Percentiles rank a stretch among this genome's conserved stretches.
Evolutionary conservation across 2,888 invertebrate genomes (phyloP).

Genomic region (Lucinisca nassula): DNA sequence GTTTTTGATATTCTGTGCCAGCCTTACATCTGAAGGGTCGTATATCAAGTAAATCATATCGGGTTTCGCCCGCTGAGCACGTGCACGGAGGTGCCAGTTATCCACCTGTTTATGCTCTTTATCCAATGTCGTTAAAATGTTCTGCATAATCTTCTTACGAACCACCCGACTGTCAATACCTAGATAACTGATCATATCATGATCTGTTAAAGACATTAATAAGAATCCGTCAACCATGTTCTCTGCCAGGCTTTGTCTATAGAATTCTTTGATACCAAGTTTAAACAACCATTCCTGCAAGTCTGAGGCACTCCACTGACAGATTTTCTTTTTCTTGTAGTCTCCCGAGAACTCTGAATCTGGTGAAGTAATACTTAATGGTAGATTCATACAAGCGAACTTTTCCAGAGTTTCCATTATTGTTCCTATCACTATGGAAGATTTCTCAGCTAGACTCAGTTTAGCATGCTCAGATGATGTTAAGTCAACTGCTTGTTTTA

Average conservation of each 20-base stretch:
- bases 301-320: conserved; percentile 85
- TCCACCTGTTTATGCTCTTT: conserved; percentile 85
- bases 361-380: conserved; percentile 75
- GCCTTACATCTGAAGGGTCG: conserved; percentile 86
- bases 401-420: conserved; percentile 85
- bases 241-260: conserved; percentile 86
- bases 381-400: conserved; percentile 81
- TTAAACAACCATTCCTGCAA: conserved; percentile 87
- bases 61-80: conserved; percentile 82
- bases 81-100: conserved; percentile 87
- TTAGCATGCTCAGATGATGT: conserved; percentile 73
- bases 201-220: conserved; percentile 86
- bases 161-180: conserved; percentile 86
- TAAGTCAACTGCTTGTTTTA: conserved; percentile 80
- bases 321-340: conserved; percentile 85
- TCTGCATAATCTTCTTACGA: conserved; percentile 87
- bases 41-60: conserved; percentile 86
- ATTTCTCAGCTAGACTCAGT: conserved; percentile 85
- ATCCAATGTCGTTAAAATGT: conserved; percentile 84
- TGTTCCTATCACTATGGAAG: conserved; percentile 85
- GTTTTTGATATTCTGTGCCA: conserved; percentile 86
- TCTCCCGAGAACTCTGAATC: conserved; percentile 85
- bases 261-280: conserved; percentile 87
- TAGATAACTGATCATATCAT: conserved; percentile 85
- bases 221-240: conserved; percentile 87